These are phyloP conservation scores for Alligator sinensis DNA, from an alignment of 2,113 vertebrate species.

Conservation along the genomic window DNA sequence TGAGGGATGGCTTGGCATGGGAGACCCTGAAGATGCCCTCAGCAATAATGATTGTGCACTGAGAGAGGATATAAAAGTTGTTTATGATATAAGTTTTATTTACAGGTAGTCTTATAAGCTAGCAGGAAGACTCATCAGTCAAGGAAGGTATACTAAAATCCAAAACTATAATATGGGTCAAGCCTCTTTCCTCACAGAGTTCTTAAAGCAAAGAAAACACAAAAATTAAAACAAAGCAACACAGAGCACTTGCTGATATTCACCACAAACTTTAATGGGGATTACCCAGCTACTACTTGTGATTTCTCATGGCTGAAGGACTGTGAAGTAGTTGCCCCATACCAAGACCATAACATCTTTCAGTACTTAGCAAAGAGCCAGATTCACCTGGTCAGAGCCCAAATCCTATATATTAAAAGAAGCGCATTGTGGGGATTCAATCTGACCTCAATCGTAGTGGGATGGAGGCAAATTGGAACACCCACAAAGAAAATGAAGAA, in stretches of 20 bases:
- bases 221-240: not conserved
- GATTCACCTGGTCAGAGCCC: not conserved
- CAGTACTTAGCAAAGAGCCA: accelerated
- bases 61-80: too few relatives aligned
- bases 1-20: not conserved
- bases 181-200: not conserved
- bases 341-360: accelerated
- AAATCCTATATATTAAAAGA: not conserved
- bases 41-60: not conserved
- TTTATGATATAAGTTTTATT: not conserved
- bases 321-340: not conserved
- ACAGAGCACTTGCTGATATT: not conserved
- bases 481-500: accelerated
- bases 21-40: not conserved
- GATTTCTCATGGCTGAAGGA: accelerated
- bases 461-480: not conserved
- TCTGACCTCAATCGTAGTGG: not conserved
- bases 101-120: not conserved
- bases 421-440: not conserved
- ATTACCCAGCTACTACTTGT: not conserved
- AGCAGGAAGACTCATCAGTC: not conserved
- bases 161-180: not conserved
- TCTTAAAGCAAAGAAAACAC: too few relatives aligned
- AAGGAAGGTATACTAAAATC: not conserved
- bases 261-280: not conserved